These are phyloP conservation scores for Brachyopa scutellaris DNA, from an alignment of 2,888 invertebrate genomes.

Conservation along the genomic window DNA sequence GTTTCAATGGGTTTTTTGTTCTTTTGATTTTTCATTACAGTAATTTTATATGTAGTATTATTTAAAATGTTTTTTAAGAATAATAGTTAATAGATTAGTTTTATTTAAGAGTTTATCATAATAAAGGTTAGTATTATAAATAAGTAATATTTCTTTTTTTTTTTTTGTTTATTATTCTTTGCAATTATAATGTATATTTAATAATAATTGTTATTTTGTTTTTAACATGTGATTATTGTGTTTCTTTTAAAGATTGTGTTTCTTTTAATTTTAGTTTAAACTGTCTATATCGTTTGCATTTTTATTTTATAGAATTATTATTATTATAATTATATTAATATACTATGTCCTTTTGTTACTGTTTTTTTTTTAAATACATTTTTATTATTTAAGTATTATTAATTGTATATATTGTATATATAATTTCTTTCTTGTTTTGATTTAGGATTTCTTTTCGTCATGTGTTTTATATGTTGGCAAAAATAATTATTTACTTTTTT, in stretches of 20 bases:
- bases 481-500: constrained; percentile 53
- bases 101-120: constrained; percentile 60
- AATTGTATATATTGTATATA: constrained; percentile 54
- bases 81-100: constrained; percentile 59
- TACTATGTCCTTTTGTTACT: constrained; percentile 45
- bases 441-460: constrained; percentile 48
- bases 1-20: background rate
- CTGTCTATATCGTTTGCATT: constrained; percentile 41
- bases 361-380: constrained; percentile 45
- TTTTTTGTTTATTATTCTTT: constrained; percentile 29
- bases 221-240: constrained; percentile 50
- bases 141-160: constrained; percentile 39
- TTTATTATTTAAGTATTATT: constrained; percentile 57
- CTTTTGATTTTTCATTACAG: constrained; percentile 7
- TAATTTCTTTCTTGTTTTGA: constrained; percentile 35
- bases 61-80: constrained; percentile 45
- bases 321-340: constrained; percentile 67
- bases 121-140: constrained; percentile 68
- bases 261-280: constrained; percentile 18
- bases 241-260: constrained; percentile 33
- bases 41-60: constrained; percentile 36
- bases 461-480: constrained; percentile 60
- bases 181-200: constrained; percentile 47
- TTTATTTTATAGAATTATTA: constrained; percentile 59
- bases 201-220: constrained; percentile 46